Conservation (phyloP, 1,140 invertebrate genomes). For the Ptiloglossa arizonensis region DNA sequence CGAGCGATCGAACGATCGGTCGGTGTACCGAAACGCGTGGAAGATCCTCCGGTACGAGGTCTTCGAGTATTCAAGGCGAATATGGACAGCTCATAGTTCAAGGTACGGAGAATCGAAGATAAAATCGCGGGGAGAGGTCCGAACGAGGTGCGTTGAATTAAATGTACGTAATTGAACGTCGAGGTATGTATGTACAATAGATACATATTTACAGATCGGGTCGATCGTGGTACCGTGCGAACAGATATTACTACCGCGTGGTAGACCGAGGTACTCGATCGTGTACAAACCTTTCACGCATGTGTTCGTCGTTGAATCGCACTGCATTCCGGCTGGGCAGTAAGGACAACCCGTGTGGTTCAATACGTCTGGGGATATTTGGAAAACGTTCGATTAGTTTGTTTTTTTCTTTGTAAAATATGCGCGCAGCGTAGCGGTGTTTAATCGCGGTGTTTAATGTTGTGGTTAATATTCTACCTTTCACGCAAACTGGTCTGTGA, state of each 20-base stretch:
- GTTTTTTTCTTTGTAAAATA: no score
- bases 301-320: constrained; percentile 88
- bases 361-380: constrained; percentile 60
- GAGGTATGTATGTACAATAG: constrained; percentile 56
- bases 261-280: constrained; percentile 20
- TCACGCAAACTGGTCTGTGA: constrained; percentile 90
- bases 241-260: not conserved
- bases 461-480: constrained; percentile 82
- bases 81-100: not conserved
- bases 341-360: constrained; percentile 84
- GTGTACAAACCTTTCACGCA: constrained; percentile 87
- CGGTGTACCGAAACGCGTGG: not conserved
- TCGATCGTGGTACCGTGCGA: constrained; percentile 27
- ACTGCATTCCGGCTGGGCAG: constrained; percentile 88
- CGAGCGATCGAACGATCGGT: not conserved
- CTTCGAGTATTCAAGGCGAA: not conserved
- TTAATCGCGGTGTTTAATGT: not conserved
- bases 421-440: no score
- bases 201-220: constrained; percentile 61
- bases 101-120: not conserved
- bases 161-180: constrained; percentile 24
- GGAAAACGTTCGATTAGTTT: constrained; percentile 17
- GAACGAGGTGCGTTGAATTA: constrained; percentile 3
- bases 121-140: not conserved
- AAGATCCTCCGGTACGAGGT: no score